phyloP scores from a whole-genome alignment of 2,797 vertebrate genomes.

The Rhyacichthys aspro region DNA sequence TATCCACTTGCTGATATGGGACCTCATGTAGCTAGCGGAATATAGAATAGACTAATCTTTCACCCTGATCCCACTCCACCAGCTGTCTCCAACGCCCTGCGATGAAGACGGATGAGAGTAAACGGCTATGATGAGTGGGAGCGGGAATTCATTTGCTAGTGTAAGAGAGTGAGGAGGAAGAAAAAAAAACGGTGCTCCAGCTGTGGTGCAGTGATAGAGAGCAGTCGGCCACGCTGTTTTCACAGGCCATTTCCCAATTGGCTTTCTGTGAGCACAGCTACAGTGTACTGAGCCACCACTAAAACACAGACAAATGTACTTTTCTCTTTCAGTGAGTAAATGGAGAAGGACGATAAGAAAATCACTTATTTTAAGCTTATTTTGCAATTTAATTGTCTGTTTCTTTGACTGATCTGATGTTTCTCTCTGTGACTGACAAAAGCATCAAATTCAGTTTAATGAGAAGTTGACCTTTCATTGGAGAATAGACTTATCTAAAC shows the following conservation, averaged over 20 bases:
- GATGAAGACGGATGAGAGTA: conserved; percentile 60
- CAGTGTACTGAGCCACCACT: conserved; percentile 8
- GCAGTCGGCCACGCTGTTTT: conserved; percentile 44
- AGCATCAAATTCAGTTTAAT: no score
- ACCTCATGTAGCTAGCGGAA: conserved; percentile 44
- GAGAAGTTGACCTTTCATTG: no score
- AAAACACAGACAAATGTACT: conserved; percentile 21
- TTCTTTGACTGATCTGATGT: not conserved
- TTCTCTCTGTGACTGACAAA: no score
- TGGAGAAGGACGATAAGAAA: no score
- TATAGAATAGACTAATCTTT: conserved; percentile 52
- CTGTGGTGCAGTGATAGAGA: conserved; percentile 52
- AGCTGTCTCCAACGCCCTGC: conserved; percentile 45
- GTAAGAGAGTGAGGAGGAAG: conserved; percentile 16
- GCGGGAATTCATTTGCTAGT: conserved; percentile 52
- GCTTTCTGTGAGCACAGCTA: conserved; percentile 44
- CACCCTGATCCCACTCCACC: conserved; percentile 41
- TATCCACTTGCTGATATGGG: conserved; percentile 59
- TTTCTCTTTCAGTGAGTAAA: conserved; percentile 5
- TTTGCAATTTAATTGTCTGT: not conserved
- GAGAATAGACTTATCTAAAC: no score
- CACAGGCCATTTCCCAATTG: conserved; percentile 57
- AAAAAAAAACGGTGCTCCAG: conserved; percentile 15
- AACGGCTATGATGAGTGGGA: conserved; percentile 53
- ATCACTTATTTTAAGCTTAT: not conserved